Base-by-base conservation (phyloP, 2,797 vertebrate genomes). In the Lepus oiostolus region DNA sequence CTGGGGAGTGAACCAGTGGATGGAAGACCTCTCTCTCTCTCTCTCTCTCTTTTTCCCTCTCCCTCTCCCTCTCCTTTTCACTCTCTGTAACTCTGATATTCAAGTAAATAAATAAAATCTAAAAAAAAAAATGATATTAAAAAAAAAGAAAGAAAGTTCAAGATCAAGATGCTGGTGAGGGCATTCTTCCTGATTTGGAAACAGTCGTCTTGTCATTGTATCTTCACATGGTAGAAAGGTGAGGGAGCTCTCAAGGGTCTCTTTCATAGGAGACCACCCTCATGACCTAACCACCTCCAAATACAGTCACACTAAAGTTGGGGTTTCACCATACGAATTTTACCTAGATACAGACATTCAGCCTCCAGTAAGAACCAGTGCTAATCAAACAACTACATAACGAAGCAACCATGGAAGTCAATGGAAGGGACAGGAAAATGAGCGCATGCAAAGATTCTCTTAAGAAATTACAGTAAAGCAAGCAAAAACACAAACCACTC, bases 321-420 rank as follows among this genome's bases (percentile, higher is more conserved):
- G 68, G 54, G 88, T 62, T 74, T 85, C n/a, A 74, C 22, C 7
- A 7, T 11, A 11, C 13, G 28, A 79, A 68, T 68, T 93, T 81
- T 1, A 38, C 0, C 9, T 24, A 42, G 42, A 50, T 13, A 22
- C 13, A 50, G 42, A 71, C 50, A 50, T 54, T 83, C 28, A 54
- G 11, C 60, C 67, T 52, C 2, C 16, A 16, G 1, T 30, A 72
- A 79, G 9, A 79, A 97, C 92, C 95, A 94, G 26, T 85, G 80
- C 96, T 96, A 96, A 96, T 96, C 94, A 98, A 96, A 98, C 96
- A 96, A 94, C 85, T 96, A 93, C 85, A 58, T 96, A 97, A 98
- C 90, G 88, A 98, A 98, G 94, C 94, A 97, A 95, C 96, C 98
- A 97, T 95, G 96, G 96, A 90, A 96, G 95, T 94, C 97, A 98